Conservation (phyloP, 1,140 invertebrate genomes). For the Lasioglossum albipes region DNA sequence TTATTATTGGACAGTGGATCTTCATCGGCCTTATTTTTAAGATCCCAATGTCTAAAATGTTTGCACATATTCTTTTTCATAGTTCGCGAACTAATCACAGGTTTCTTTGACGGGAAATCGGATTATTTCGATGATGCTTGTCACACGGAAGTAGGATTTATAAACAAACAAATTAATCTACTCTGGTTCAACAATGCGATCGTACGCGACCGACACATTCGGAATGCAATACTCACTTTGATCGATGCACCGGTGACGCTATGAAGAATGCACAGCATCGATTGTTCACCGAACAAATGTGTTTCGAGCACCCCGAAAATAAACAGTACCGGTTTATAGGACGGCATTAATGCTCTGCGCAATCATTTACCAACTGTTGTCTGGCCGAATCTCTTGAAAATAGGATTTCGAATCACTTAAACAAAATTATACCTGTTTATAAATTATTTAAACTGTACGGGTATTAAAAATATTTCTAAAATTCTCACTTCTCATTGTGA, state of each 20-base stretch:
- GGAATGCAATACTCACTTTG: constrained; percentile 24
- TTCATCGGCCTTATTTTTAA: too few relatives aligned
- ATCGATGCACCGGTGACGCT: constrained; percentile 25
- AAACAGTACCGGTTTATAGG: constrained; percentile 33
- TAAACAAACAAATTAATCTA: constrained; percentile 3
- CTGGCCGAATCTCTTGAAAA: neutral
- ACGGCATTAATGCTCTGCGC: constrained; percentile 17
- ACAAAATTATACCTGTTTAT: neutral
- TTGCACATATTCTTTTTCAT: neutral
- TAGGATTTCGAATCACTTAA: neutral
- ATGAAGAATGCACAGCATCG: constrained; percentile 22
- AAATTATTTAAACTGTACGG: neutral
- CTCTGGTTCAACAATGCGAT: neutral
- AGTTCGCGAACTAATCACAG: neutral
- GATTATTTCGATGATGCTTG: neutral
- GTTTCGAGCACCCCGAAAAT: constrained; percentile 18
- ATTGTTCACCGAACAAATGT: neutral
- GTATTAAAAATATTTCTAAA: too few relatives aligned
- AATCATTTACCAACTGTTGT: constrained; percentile 23
- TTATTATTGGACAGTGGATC: too few relatives aligned
- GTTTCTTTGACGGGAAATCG: neutral
- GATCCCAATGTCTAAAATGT: too few relatives aligned
- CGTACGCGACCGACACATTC: neutral
- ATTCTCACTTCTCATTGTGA: too few relatives aligned
- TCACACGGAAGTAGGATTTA: neutral